Evolutionary conservation across 1,140 invertebrate genomes (phyloP), one percentile per base, ranked within the genome.

Genomic region (Pachyrhynchus sulphureomaculatus): DNA sequence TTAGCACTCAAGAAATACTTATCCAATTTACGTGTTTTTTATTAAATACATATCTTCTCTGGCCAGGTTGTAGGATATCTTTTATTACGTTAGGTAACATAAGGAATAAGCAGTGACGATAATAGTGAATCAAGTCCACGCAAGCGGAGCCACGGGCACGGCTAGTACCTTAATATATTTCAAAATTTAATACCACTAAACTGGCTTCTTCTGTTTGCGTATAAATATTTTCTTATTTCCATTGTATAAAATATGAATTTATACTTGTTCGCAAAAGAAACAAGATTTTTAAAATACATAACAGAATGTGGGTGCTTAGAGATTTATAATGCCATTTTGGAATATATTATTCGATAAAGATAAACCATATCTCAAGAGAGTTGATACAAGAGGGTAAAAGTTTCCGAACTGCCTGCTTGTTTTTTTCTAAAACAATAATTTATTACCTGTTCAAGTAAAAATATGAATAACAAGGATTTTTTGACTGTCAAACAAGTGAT

Each of bases 271-370:
- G 29, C 36, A 41, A 54, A 54, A 41, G 51, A 34, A 54, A 54
- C 51, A 41, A 26, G 51, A 23, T 54, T 54, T 41, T 29, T 33
- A 51, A 51, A 54, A 54, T 54, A 41, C 47, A 33, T 42, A 54
- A 36, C 24, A 42, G 51, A 36, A 21, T 41, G 51, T 54, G 37
- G 29, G 13, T n/a, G 51, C 37, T 41, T 54, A 41, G 33, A 54
- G 51, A 54, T 54, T 54, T 54, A 54, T 54, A 21, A 15, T n/a
- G 51, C 36, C 34, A 54, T 54, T 37, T 54, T 41, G 24, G 51
- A 54, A 54, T 54, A 54, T 54, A 54, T 54, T 54, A 41, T 54
- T 54, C 51, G 51, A 54, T 54, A n/a, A n/a, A n/a, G n/a, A n/a
- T n/a, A n/a, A n/a, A 13, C 34, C 34, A 37, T 37, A 37, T 6